Base-by-base conservation (phyloP, 30 jellyfish, hydroid and myxozoan genomes). In the Phacellophora camtschatica region DNA sequence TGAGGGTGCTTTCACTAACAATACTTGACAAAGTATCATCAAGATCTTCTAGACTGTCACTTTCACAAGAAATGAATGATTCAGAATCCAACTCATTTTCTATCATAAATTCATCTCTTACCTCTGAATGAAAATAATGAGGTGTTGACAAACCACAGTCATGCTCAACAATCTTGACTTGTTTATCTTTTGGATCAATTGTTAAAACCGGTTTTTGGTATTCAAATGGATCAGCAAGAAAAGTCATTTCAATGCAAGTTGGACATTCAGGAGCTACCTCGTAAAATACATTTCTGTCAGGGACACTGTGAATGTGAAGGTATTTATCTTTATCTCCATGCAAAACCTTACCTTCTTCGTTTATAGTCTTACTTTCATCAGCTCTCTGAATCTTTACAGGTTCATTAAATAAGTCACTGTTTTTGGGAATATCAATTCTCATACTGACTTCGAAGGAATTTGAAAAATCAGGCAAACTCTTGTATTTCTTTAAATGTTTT, bases 201-300 rank as follows among this genome's bases (percentile, higher is more conserved):
- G 85, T 51, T 33, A 90, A n/a, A 5, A 71, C 88, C 0, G 86
- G 81, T 50, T 43, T 66, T 23, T 79, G 83, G 56, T 85, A 79
- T 59, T 80, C 66, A 55, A 66, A 66, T 58, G 98, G 98, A 63
- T 82, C 80, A 5, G 97, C 98, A 24, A 92, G 93, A n/a, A 63
- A 36, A 5, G 97, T 78, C 98, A 92, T 92, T 57, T 92, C 98
- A 28, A 92, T 81, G 84, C 98, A 92, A 0, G 98, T 92, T 0
- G 98, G 98, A 57, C 97, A 92, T n/a, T 78, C 69, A 3, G 98
- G 97, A 8, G 98, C 98, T 4, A 25, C 53, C 41, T 85, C 96
- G 74, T 92, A 92, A 61, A 92, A 85, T 0, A 74, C 83, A 50
- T 94, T 94, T 27, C 89, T 79, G 7, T 77, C 89, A 3, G 96